Evolutionary conservation across 2,797 vertebrate genomes (phyloP), one percentile per base, ranked within the genome.

Genomic region (Cetoscarus ocellatus): DNA sequence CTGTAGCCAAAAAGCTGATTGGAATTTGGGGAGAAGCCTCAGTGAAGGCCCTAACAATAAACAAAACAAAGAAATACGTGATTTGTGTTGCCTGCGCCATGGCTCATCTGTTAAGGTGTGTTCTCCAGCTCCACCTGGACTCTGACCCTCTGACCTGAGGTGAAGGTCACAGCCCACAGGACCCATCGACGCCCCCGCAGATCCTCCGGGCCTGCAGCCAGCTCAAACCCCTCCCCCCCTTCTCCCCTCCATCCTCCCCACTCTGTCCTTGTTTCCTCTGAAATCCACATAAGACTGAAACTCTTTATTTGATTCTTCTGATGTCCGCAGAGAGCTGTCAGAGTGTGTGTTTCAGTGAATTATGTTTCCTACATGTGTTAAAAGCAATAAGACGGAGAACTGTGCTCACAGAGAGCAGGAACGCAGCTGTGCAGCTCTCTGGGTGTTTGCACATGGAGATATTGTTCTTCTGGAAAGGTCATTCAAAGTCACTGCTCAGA

Each of bases 61-160:
- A 4, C 36, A 53, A 43, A 54, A 54, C 27, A 54, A 44, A 56
- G 27, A 27, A 2, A 27, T 39, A 36, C n/a, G 39, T 17, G 17
- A 0, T 6, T 52, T 67, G 12, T 70, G 58, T 62, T 58, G 43
- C 38, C 42, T 36, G 62, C 18, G 10, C 47, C 39, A n/a, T 38
- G 44, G 50, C 54, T 9, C 3, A 6, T 62, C 40, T 65, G 60
- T 52, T 40, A 3, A 14, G 51, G 40, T 62, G 27, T 12, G 50
- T 70, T 65, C 59, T 62, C 57, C 55, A 55, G 70, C 42, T 53
- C 77, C 79, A 87, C 85, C 77, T 84, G 79, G 74, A 57, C 68
- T 67, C 73, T 81, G 72, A 84, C 70, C 65, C 76, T 47, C 38
- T 75, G 79, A 85, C 74, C 79, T 6, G 45, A 63, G 44, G 54